Base-by-base conservation (phyloP, 1,140 invertebrate species). In the Zaprionus inermis region DNA sequence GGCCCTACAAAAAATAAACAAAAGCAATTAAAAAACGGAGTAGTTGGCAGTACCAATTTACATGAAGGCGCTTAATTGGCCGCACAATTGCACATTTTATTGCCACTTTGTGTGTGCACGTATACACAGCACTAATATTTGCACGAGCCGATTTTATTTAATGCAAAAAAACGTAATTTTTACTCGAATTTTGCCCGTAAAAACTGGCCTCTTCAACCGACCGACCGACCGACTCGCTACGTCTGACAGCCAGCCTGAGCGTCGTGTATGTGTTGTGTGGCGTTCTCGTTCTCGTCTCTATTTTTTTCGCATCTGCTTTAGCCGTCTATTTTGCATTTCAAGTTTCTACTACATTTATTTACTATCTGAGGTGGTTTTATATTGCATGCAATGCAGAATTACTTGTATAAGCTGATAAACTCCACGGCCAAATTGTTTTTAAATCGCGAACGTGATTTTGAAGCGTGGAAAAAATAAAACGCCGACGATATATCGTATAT, bases 1-100 rank as follows among this genome's bases (percentile, higher is more conserved):
- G 82, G 76, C 80, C 81, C 69, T 84, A 88, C 85, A 88, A 88
- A 88, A 88, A 88, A 88, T 88, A 88, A 88, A 88, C 84, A 88
- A 88, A 88, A 88, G 84, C 84, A 88, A 88, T 88, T 88, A 88
- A 88, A 88, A 82, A 88, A 79, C 60, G 67, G 69, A 85, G 60
- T 67, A 67, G 76, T 71, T 85, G 81, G 69, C 69, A 78, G 58
- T 86, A 86, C 83, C 84, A 79, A 79, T 79, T 86, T 79, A 77
- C 64, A 61, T 76, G 66, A 71, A 44, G 51, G 68, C 58, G 1
- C 63, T 64, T 64, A 76, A 14, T 72, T 75, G 11, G 38, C 41
- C 60, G 41, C 64, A 79, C 63, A 72, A 57, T 78, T 74, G 76
- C 77, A 80, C 79, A 81, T 80, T 83, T 77, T 79, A 72, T 74